phyloP scores from a whole-genome alignment of 2,113 vertebrate species.

The Morphnarchus princeps region DNA sequence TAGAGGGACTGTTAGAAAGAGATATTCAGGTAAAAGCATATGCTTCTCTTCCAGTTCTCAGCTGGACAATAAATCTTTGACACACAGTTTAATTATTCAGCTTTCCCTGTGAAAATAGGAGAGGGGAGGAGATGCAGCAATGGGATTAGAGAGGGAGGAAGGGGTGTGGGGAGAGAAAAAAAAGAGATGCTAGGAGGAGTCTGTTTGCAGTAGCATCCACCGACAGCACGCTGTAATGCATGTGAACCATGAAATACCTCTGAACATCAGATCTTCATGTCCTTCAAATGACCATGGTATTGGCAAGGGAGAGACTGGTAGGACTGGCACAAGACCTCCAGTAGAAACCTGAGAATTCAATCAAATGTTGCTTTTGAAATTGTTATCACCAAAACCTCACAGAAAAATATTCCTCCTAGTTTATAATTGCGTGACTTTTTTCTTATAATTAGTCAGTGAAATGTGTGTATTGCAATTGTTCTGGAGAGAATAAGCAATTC shows the following conservation, averaged over 20 bases:
- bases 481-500: neutral
- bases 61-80: neutral
- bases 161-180: neutral
- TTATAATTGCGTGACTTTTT: neutral
- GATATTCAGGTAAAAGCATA: neutral
- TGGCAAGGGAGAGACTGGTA: neutral
- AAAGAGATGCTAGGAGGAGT: neutral
- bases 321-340: neutral
- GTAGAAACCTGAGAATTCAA: neutral
- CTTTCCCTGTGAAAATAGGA: neutral
- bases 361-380: neutral
- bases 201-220: neutral
- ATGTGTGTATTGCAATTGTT: neutral
- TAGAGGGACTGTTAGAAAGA: neutral
- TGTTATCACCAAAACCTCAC: neutral
- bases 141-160: neutral
- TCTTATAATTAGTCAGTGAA: neutral
- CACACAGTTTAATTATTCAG: neutral
- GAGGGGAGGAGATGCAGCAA: neutral
- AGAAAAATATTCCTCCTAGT: neutral
- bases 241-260: neutral
- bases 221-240: rapidly evolving
- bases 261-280: neutral
- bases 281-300: neutral
- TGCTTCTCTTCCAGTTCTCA: neutral